Percentiles rank a stretch among this genome's conserved stretches.
These are phyloP conservation scores for Erynnis tages DNA, from an alignment of 2,888 invertebrate species.

Conservation along the genomic window DNA sequence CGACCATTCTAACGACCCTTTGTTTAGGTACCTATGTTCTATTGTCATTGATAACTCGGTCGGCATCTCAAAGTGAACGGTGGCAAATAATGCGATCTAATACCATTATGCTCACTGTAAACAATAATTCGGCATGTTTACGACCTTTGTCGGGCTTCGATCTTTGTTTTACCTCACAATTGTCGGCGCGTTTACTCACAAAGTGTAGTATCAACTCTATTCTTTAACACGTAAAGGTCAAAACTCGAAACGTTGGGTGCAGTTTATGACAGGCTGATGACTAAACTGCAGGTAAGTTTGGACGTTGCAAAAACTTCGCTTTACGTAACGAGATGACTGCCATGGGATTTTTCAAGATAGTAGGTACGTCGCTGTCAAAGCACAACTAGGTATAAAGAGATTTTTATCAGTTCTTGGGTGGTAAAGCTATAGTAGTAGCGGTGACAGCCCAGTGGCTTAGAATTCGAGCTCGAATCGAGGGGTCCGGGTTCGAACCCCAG, in stretches of 20 bases:
- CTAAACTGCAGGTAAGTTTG: slow-evolving; percentile 11
- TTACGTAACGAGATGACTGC: neutral
- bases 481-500: no score
- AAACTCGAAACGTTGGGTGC: neutral
- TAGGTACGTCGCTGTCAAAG: no score
- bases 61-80: slow-evolving; percentile 60
- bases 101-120: slow-evolving; percentile 58
- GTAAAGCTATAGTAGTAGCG: no score
- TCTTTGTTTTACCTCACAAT: slow-evolving; percentile 43
- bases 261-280: slow-evolving; percentile 12
- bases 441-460: no score
- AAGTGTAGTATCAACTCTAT: slow-evolving; percentile 8
- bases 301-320: neutral
- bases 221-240: neutral
- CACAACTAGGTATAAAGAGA: neutral
- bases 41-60: slow-evolving; percentile 22
- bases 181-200: slow-evolving; percentile 47
- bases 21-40: slow-evolving; percentile 10
- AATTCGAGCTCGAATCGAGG: no score
- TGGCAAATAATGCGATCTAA: slow-evolving; percentile 64
- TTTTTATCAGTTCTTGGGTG: neutral
- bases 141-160: slow-evolving; percentile 41
- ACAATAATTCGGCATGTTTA: slow-evolving; percentile 54
- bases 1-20: slow-evolving; percentile 6
- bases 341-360: neutral